These are phyloP conservation scores for Chionis minor DNA, from an alignment of 2,113 vertebrate species.

Conservation along the genomic window DNA sequence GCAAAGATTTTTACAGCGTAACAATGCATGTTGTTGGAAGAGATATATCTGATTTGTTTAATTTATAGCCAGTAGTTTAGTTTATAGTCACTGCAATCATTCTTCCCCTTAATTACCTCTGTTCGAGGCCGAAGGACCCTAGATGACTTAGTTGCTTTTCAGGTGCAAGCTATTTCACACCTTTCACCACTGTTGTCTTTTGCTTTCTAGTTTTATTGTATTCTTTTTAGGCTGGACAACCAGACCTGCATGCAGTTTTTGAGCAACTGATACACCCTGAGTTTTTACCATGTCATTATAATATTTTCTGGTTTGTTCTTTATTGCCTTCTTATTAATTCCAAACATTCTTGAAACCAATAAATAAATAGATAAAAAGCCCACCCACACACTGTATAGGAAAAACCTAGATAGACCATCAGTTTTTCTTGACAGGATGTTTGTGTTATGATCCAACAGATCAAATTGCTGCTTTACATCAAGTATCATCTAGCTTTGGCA, in stretches of 20 bases:
- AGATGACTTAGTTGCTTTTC: background rate
- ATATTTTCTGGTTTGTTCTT: background rate
- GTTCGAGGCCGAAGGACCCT: background rate
- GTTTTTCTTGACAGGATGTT: conserved; percentile 43
- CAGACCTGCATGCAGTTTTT: background rate
- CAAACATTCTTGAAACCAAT: background rate
- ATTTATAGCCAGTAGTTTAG: background rate
- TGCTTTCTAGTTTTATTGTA: background rate
- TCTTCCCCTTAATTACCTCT: background rate
- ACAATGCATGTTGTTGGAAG: background rate
- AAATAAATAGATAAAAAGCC: background rate
- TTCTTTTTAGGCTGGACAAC: background rate
- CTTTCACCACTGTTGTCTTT: background rate
- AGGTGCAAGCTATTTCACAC: background rate
- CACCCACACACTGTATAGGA: background rate
- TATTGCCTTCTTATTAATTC: background rate
- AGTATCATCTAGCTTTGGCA: background rate
- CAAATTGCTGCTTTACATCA: conserved; percentile 1
- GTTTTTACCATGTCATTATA: background rate
- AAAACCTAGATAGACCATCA: background rate
- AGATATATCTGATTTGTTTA: background rate
- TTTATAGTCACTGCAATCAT: background rate
- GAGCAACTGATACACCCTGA: background rate
- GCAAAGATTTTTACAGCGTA: background rate
- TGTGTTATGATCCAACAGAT: background rate